phyloP scores from a whole-genome alignment of 2,113 vertebrate genomes.

The Felis chaus region DNA sequence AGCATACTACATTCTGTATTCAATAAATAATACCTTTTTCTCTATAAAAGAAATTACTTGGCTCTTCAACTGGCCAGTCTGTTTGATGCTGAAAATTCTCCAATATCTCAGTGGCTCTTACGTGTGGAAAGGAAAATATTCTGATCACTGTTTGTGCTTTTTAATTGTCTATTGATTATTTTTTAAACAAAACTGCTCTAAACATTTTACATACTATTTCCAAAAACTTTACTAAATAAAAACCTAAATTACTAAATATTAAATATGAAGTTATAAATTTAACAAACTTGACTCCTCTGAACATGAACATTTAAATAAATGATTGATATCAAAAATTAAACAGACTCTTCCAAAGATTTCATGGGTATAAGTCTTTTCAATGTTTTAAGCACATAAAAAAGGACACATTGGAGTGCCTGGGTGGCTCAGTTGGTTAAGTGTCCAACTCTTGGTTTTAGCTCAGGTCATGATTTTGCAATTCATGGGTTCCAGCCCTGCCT shows the following conservation, averaged over 20 bases:
- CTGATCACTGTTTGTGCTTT: not conserved
- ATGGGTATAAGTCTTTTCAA: not conserved
- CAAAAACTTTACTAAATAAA: not conserved
- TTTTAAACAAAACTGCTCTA: not conserved
- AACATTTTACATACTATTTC: not conserved
- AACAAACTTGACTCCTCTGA: not conserved
- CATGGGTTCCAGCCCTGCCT: no score
- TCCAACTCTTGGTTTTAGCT: no score
- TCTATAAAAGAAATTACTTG: not conserved
- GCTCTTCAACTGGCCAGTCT: not conserved
- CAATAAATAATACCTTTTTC: not conserved
- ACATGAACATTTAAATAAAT: not conserved
- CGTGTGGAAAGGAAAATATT: not conserved
- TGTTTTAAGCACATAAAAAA: not conserved
- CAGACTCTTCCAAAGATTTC: not conserved
- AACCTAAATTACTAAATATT: not conserved
- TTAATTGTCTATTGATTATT: not conserved
- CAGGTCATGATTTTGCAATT: no score
- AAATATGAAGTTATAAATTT: not conserved
- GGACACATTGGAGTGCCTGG: no score
- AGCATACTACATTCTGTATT: no score
- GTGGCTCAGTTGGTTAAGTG: no score
- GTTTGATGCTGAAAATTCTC: not conserved
- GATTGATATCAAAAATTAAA: conserved; percentile 8
- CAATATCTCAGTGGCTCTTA: not conserved